Conservation (phyloP, 1,140 invertebrate species). For the Philotrypesis tridentata region DNA sequence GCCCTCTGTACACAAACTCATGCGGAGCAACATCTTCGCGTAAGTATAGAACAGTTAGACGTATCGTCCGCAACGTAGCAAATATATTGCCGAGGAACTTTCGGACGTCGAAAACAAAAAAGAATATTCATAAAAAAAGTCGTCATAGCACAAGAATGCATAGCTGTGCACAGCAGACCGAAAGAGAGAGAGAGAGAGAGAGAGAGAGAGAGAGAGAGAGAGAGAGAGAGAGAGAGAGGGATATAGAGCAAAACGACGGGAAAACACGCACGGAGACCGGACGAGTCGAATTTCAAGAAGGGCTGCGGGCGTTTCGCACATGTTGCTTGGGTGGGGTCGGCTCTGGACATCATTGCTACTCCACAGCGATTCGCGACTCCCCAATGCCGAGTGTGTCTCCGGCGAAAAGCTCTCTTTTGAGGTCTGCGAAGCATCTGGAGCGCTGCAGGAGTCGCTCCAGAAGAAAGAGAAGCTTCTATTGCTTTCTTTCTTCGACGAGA, state of each 20-base stretch:
- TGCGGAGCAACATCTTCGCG: not conserved
- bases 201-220: too few species aligned
- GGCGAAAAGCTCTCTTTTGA: not conserved
- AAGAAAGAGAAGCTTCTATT: not conserved
- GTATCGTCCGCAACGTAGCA: too few species aligned
- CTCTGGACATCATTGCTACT: conserved; percentile 1
- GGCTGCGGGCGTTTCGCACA: conserved; percentile 5
- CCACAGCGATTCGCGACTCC: not conserved
- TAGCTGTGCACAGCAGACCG: too few species aligned
- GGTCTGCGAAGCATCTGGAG: conserved; percentile 43
- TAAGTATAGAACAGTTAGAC: too few species aligned
- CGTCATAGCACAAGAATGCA: too few species aligned
- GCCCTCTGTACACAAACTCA: not conserved
- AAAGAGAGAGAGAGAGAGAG: too few species aligned
- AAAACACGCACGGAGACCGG: not conserved
- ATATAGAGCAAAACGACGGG: too few species aligned
- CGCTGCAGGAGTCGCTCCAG: not conserved
- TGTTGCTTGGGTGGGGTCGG: not conserved
- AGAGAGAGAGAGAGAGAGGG: too few species aligned
- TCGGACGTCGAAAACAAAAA: too few species aligned
- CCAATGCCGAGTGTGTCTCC: not conserved
- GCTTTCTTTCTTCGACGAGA: not conserved
- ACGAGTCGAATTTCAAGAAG: not conserved
- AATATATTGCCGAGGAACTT: too few species aligned
- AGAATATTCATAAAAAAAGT: too few species aligned